A percentile compares a stretch with the other conserved stretches of the same genome.
phyloP scores from a whole-genome alignment of 2,888 invertebrate species.

The Spisula subtruncata region DNA sequence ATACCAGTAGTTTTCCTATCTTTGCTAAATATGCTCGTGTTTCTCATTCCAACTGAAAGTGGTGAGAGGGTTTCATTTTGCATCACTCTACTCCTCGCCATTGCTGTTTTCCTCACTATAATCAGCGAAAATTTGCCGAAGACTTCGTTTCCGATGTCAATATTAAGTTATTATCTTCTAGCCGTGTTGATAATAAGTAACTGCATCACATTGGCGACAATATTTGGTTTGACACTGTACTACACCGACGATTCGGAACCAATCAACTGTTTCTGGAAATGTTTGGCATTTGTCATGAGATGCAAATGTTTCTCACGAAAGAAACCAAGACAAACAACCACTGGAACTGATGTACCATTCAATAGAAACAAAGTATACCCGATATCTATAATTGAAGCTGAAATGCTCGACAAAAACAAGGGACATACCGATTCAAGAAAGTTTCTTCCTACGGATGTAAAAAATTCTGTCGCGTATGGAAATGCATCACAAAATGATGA shows the following conservation, averaged over 20 bases:
- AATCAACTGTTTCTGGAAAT: background rate
- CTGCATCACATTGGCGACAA: slow-evolving; percentile 8
- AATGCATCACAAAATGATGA: no score
- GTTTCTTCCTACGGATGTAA: background rate
- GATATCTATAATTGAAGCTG: background rate
- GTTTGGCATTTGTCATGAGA: background rate
- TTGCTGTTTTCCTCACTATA: slow-evolving; percentile 33
- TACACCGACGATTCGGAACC: background rate
- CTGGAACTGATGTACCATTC: background rate
- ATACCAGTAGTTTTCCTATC: background rate
- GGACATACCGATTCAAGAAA: background rate
- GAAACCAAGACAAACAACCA: background rate
- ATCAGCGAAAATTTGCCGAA: slow-evolving; percentile 28
- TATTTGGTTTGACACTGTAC: background rate
- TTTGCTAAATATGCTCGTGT: background rate
- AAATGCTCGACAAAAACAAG: background rate
- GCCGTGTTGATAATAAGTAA: background rate
- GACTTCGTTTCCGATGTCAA: slow-evolving; percentile 22
- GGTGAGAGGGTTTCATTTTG: slow-evolving; percentile 29
- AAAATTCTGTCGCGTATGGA: background rate
- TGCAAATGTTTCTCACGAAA: background rate
- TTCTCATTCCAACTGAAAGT: slow-evolving; percentile 16
- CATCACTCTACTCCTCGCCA: slow-evolving; percentile 24
- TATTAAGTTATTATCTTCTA: slow-evolving; percentile 17
- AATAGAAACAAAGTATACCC: background rate